Percentiles rank a stretch among this genome's conserved stretches.
These are phyloP conservation scores for Oryzias sinensis DNA, from an alignment of 2,797 vertebrate genomes.

Conservation along the genomic window DNA sequence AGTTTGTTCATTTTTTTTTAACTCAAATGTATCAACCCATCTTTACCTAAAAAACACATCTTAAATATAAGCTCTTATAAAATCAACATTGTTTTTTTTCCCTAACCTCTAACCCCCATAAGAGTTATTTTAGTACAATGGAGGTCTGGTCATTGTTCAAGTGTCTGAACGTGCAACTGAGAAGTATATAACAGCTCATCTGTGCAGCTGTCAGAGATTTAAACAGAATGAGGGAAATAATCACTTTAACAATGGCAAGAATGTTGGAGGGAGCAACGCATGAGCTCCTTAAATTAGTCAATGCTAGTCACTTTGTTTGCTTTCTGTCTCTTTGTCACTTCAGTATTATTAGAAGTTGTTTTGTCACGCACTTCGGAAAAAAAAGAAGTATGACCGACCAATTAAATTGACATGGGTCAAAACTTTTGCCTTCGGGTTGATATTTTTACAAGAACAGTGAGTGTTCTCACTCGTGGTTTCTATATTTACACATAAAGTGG, in stretches of 20 bases:
- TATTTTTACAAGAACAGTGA: conserved; percentile 32
- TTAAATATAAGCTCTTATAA: too few species aligned
- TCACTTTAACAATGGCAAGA: conserved; percentile 58
- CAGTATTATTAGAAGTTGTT: conserved; percentile 35
- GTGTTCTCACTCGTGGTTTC: not conserved
- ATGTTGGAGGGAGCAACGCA: conserved; percentile 4
- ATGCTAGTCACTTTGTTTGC: conserved; percentile 31
- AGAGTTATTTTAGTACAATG: not conserved
- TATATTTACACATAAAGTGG: not conserved
- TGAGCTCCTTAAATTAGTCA: conserved; percentile 51
- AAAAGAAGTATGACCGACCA: conserved; percentile 43
- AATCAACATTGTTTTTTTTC: too few species aligned
- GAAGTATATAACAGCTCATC: conserved; percentile 39
- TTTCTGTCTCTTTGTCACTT: conserved; percentile 56
- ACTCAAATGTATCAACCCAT: too few species aligned
- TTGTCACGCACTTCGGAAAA: conserved; percentile 41
- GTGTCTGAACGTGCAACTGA: conserved; percentile 22
- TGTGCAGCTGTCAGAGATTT: conserved; percentile 20
- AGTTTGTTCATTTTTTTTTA: too few species aligned
- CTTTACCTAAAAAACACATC: too few species aligned
- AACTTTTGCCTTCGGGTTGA: conserved; percentile 50
- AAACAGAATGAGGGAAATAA: conserved; percentile 50
- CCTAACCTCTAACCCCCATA: too few species aligned
- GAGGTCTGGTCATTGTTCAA: conserved; percentile 30
- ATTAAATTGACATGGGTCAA: conserved; percentile 78